Evolutionary conservation across 2,797 vertebrate genomes (phyloP), one percentile per base, ranked within the genome.

Genomic region (Arctocebus calabarensis): DNA sequence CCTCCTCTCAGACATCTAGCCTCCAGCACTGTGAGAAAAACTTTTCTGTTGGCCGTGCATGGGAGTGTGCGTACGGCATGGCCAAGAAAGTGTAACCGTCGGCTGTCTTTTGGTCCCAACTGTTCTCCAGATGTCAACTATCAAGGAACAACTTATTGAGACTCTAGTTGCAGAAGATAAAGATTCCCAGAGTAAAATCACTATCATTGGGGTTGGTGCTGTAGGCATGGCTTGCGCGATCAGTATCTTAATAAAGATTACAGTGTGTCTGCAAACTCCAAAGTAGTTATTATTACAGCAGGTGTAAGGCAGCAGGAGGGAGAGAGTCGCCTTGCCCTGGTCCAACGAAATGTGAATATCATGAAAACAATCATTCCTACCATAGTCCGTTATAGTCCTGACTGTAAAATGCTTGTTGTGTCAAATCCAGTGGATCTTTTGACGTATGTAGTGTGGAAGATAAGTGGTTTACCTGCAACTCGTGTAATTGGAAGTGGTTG

Each of bases 361-460:
- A 99, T 99, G 98, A 99, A 99, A 98, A 99, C 99, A 96, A 99
- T 99, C 98, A 99, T 99, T 99, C 99, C 99, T 91, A 98, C 99
- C 78, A 98, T 99, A 19, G 99, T 99, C 92, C 99, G 99, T 97
- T 98, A 99, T 98, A 99, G 99, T 95, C 99, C 99, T 84, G 98
- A 99, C 97, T 99, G 99, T 98, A 99, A 99, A 98, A 98, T 99
- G 64, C 97, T 99, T 97, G 98, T 99, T 82, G 99, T 99, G 86
- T 99, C 99, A 84, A 99, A 99, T 98, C 13, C 97, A 99, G 99
- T 99, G 98, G 99, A 99, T 97, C 99, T 99, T 98, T 97, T 99
- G 98, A 99, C 99, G 92, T 99, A 99, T 0, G 99, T 99, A 97
- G 99, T 99, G 66, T 99, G 99, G 99, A 99, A 99, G 98, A 98